phyloP scores from a whole-genome alignment of 2,888 invertebrate genomes.

The Electrophaes corylata region DNA sequence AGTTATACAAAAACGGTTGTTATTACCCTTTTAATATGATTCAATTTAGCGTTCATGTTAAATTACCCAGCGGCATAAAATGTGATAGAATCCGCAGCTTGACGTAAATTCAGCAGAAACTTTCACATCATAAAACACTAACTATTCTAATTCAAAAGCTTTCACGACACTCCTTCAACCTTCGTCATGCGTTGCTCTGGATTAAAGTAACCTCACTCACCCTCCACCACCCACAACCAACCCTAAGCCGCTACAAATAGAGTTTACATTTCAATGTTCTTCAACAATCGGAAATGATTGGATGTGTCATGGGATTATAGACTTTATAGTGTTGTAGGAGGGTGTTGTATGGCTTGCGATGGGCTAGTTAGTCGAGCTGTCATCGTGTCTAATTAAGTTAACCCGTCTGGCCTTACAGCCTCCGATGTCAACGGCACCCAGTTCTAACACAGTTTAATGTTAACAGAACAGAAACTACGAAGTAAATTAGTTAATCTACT shows the following conservation, averaged over 20 bases:
- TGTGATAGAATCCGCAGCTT: slow-evolving; percentile 3
- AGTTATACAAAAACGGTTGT: neutral
- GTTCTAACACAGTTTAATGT: neutral
- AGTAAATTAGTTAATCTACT: too few relatives aligned
- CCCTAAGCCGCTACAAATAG: neutral
- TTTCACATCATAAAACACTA: slow-evolving; percentile 28
- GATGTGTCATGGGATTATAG: neutral
- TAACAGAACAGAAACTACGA: neutral
- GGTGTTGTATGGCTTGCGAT: slow-evolving; percentile 3
- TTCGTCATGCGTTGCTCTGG: slow-evolving; percentile 35
- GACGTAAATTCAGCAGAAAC: slow-evolving; percentile 12
- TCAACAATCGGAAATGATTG: neutral
- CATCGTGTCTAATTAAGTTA: slow-evolving; percentile 30
- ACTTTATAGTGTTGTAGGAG: slow-evolving; percentile 1
- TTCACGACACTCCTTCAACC: slow-evolving; percentile 33
- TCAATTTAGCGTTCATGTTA: neutral
- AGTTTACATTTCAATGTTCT: neutral
- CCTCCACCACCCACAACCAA: neutral
- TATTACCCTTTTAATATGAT: neutral
- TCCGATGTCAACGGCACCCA: slow-evolving; percentile 14
- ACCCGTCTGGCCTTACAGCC: slow-evolving; percentile 15
- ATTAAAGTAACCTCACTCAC: slow-evolving; percentile 27
- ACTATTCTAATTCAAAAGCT: slow-evolving; percentile 38
- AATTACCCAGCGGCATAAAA: slow-evolving; percentile 6
- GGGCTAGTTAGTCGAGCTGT: slow-evolving; percentile 10